Conservation (phyloP, 1,140 invertebrate species). For the Phocides pigmalion region DNA sequence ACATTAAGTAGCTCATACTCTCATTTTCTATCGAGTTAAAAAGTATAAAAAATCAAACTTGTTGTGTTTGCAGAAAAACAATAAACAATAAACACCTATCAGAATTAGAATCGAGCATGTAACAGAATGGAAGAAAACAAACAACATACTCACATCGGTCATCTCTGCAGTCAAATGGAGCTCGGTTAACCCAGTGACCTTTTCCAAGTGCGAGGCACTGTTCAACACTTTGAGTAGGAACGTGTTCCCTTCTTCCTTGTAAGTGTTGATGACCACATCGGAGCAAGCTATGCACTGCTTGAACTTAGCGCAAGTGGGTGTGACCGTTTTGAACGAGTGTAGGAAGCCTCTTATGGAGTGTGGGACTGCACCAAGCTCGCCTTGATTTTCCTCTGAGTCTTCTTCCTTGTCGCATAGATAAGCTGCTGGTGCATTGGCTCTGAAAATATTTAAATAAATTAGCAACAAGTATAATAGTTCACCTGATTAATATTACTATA, state of each 20-base stretch:
- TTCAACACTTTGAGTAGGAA: slow-evolving; percentile 95
- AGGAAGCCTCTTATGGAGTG: slow-evolving; percentile 97
- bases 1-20: no score
- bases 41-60: no score
- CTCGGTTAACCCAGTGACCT: slow-evolving; percentile 93
- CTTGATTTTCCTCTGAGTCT: slow-evolving; percentile 83
- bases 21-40: no score
- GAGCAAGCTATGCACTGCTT: slow-evolving; percentile 97
- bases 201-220: slow-evolving; percentile 93
- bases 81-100: no score
- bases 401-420: slow-evolving; percentile 67
- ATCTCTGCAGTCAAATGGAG: slow-evolving; percentile 87
- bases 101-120: no score
- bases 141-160: slow-evolving; percentile 84
- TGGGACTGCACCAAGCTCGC: slow-evolving; percentile 93
- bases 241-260: slow-evolving; percentile 87
- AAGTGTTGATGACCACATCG: slow-evolving; percentile 86
- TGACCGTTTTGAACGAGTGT: slow-evolving; percentile 90
- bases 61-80: no score
- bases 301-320: slow-evolving; percentile 93
- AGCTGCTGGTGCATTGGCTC: slow-evolving; percentile 86
- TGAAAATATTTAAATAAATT: no score
- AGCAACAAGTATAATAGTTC: no score
- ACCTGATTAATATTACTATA: no score
- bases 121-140: no score